A percentile compares a stretch with the other conserved stretches of the same genome.
These are phyloP conservation scores for Nebria brevicollis DNA, from an alignment of 2,888 invertebrate species.

Conservation along the genomic window DNA sequence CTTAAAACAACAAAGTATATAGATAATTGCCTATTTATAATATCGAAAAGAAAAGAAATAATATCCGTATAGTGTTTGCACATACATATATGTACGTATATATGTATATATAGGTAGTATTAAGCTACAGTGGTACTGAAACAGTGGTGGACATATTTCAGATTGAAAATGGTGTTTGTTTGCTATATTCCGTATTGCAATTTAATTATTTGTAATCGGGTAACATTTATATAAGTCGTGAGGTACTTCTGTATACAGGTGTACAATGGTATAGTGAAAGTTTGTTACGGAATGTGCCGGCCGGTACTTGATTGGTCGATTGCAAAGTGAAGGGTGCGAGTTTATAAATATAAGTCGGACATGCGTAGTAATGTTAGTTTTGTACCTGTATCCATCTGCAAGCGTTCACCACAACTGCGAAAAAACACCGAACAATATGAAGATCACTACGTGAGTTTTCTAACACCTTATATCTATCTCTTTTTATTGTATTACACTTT, in stretches of 20 bases:
- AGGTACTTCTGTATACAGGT: conserved; percentile 42
- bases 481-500: conserved; percentile 2
- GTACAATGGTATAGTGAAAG: conserved; percentile 36
- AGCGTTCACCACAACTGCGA: conserved; percentile 28
- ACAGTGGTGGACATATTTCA: background rate
- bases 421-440: conserved; percentile 38
- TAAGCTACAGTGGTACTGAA: conserved; percentile 21
- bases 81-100: conserved; percentile 6
- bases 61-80: conserved; percentile 13
- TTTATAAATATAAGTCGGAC: conserved; percentile 60
- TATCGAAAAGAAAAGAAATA: conserved; percentile 27
- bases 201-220: conserved; percentile 42
- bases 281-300: conserved; percentile 30
- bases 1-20: background rate
- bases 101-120: conserved; percentile 15
- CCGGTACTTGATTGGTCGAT: conserved; percentile 53
- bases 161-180: conserved; percentile 21
- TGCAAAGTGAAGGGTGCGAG: conserved; percentile 62
- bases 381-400: conserved; percentile 38
- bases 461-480: background rate
- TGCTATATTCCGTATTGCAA: conserved; percentile 12
- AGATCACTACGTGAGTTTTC: conserved; percentile 38
- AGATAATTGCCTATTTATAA: background rate
- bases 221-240: conserved; percentile 47
- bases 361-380: conserved; percentile 27